A percentile compares a stretch with the other conserved stretches of the same genome.
These are phyloP conservation scores for Myotis brandtii DNA, from an alignment of 2,113 vertebrate species.

Conservation along the genomic window DNA sequence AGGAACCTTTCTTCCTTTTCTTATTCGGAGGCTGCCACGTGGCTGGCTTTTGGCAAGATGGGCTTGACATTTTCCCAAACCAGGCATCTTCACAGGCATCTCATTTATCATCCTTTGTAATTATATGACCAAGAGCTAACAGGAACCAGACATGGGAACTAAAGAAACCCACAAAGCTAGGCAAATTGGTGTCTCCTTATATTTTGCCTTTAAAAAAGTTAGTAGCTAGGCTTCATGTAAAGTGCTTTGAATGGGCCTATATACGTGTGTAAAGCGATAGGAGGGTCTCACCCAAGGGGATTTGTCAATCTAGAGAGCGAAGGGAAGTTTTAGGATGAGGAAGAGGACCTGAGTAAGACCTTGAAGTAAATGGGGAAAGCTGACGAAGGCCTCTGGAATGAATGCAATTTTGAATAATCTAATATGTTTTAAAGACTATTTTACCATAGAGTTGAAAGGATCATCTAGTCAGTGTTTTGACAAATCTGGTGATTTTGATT, in stretches of 20 bases:
- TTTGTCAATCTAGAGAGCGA: constrained; percentile 13
- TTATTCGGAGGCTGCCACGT: constrained; percentile 9
- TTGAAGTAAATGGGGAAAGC: constrained; percentile 15
- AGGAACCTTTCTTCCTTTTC: background rate
- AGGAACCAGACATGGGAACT: background rate
- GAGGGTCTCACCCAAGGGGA: background rate
- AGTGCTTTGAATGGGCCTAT: background rate
- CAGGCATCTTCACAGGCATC: background rate
- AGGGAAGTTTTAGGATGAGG: background rate
- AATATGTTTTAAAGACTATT: constrained; percentile 6
- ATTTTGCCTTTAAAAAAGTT: constrained; percentile 17
- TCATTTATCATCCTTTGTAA: constrained; percentile 58
- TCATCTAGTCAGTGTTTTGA: background rate
- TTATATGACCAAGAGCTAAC: constrained; percentile 14
- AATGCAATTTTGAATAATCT: constrained; percentile 34
- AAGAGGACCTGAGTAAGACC: background rate
- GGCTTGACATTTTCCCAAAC: constrained; percentile 40
- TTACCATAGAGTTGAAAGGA: background rate
- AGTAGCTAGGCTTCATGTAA: background rate
- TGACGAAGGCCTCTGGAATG: background rate
- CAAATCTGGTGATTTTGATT: constrained; percentile 34
- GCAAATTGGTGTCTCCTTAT: background rate
- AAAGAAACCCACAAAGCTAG: background rate
- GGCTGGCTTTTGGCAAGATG: constrained; percentile 27
- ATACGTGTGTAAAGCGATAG: background rate